Conservation (phyloP, 2,888 invertebrate genomes). For the Tyria jacobaeae region DNA sequence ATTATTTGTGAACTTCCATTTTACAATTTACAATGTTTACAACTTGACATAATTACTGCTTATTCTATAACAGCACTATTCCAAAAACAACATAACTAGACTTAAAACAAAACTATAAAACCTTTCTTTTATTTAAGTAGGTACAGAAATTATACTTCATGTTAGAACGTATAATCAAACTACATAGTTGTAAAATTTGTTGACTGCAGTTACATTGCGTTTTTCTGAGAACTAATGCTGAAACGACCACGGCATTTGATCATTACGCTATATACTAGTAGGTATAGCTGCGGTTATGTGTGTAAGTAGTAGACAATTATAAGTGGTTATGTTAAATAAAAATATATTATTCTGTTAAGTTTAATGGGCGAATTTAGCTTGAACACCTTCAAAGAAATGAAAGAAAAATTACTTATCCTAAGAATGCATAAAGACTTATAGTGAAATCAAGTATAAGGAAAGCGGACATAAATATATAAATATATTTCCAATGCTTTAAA, state of each 20-base stretch:
- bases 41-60: neutral
- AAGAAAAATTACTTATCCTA: too few species aligned
- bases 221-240: conserved; percentile 7
- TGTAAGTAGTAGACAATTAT: neutral
- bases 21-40: neutral
- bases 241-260: conserved; percentile 3
- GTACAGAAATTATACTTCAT: neutral
- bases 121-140: neutral
- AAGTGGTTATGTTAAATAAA: neutral
- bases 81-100: neutral
- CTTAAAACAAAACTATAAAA: neutral
- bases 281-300: neutral
- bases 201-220: conserved; percentile 1
- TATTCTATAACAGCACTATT: neutral
- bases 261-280: conserved; percentile 1
- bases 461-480: too few species aligned
- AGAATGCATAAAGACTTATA: too few species aligned
- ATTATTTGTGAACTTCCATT: too few species aligned
- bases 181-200: conserved; percentile 1
- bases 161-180: neutral
- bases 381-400: too few species aligned
- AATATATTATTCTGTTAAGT: neutral
- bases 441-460: too few species aligned
- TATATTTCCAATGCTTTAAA: too few species aligned
- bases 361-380: too few species aligned